These are phyloP conservation scores for Enteromius thamalakanensis DNA, from an alignment of 2,797 vertebrate species.

Conservation along the genomic window DNA sequence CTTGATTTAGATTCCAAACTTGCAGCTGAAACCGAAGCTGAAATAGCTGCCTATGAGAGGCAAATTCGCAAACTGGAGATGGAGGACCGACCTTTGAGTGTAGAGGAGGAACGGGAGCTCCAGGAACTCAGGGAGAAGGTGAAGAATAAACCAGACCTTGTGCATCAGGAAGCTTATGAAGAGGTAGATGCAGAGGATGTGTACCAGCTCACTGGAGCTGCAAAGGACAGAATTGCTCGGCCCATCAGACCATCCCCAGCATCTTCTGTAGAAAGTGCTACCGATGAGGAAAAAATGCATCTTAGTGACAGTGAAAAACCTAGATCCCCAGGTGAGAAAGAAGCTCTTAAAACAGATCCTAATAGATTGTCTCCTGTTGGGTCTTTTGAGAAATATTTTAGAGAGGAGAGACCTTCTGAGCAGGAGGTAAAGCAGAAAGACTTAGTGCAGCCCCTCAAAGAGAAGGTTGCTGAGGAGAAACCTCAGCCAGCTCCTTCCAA, in stretches of 20 bases:
- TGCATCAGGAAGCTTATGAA: slow-evolving; percentile 94
- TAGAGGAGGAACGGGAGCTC: slow-evolving; percentile 82
- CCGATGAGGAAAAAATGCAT: slow-evolving; percentile 72
- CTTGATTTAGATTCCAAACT: slow-evolving; percentile 74
- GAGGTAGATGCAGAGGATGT: slow-evolving; percentile 96
- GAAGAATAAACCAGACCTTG: slow-evolving; percentile 86
- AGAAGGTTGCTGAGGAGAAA: slow-evolving; percentile 32
- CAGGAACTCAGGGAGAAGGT: slow-evolving; percentile 94
- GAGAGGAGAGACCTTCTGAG: slow-evolving; percentile 66
- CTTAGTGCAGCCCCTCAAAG: slow-evolving; percentile 31
- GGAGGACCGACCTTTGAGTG: slow-evolving; percentile 80
- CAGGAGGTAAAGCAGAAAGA: slow-evolving; percentile 44
- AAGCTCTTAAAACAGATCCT: slow-evolving; percentile 68
- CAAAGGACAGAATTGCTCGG: slow-evolving; percentile 79
- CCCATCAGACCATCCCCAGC: slow-evolving; percentile 78
- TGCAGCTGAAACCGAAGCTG: slow-evolving; percentile 70
- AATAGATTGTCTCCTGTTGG: slow-evolving; percentile 59
- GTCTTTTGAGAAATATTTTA: slow-evolving; percentile 53
- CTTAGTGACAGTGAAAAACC: slow-evolving; percentile 68
- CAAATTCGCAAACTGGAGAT: slow-evolving; percentile 84
- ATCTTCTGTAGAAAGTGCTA: slow-evolving; percentile 81
- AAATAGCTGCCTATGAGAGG: slow-evolving; percentile 79
- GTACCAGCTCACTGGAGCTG: slow-evolving; percentile 86
- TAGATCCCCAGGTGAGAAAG: slow-evolving; percentile 74
- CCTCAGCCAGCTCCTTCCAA: slow-evolving; percentile 15